phyloP scores from a whole-genome alignment of 1,140 invertebrate species.

The Acyrthosiphon pisum region DNA sequence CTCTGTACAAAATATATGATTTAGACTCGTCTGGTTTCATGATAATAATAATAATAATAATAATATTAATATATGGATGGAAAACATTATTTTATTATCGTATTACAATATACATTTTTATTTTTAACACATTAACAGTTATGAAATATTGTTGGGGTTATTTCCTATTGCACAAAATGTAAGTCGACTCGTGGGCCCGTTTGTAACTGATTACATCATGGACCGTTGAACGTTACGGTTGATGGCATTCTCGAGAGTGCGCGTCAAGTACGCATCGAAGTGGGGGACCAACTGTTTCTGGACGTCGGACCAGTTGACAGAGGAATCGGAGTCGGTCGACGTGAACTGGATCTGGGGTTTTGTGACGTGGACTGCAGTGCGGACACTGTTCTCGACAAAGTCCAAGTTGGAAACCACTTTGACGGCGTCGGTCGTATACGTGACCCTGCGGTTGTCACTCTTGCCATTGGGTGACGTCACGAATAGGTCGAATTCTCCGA shows the following conservation, averaged over 20 bases:
- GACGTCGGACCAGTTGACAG: background rate
- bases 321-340: background rate
- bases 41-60: background rate
- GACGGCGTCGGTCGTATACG: background rate
- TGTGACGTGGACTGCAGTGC: background rate
- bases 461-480: background rate
- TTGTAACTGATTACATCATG: background rate
- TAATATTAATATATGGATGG: background rate
- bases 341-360: background rate
- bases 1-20: background rate
- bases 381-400: background rate
- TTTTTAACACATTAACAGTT: background rate
- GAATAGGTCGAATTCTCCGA: background rate
- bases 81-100: background rate
- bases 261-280: background rate
- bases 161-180: background rate
- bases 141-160: background rate
- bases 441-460: background rate
- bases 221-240: background rate
- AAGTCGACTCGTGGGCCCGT: background rate
- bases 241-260: background rate
- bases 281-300: background rate
- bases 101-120: background rate
- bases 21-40: background rate
- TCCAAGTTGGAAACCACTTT: background rate